Conservation (phyloP, 1,140 invertebrate species). For the Aphidius ervi region DNA sequence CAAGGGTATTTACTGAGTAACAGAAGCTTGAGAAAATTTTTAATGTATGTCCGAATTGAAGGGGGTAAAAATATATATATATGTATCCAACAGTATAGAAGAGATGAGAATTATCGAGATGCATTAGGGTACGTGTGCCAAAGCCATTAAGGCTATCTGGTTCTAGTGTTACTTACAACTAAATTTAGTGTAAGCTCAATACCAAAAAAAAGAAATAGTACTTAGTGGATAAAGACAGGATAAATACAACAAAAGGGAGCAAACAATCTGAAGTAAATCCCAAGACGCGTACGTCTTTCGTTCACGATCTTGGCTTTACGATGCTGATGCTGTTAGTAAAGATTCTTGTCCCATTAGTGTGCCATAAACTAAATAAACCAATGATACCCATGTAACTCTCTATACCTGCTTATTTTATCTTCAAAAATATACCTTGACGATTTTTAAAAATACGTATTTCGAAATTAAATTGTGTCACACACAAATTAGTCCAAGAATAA, state of each 20-base stretch:
- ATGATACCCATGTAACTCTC: too few relatives aligned
- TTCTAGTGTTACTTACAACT: conserved; percentile 31
- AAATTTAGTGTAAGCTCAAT: conserved; percentile 34
- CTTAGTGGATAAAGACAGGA: conserved; percentile 1
- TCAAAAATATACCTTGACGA: too few relatives aligned
- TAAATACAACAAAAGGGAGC: too few relatives aligned
- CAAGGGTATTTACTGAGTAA: too few relatives aligned
- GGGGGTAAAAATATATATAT: conserved; percentile 20
- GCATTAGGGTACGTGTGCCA: conserved; percentile 33
- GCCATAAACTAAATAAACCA: too few relatives aligned
- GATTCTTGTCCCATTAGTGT: conserved; percentile 3
- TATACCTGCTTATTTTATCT: too few relatives aligned
- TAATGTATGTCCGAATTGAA: not conserved
- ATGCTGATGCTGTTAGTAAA: not conserved
- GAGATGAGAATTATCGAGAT: conserved; percentile 31
- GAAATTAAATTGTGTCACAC: too few relatives aligned
- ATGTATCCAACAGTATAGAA: conserved; percentile 35
- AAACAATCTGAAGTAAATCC: not conserved
- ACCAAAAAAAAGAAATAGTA: conserved; percentile 1
- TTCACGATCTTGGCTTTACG: conserved; percentile 15
- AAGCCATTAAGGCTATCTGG: conserved; percentile 35
- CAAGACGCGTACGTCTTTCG: not conserved
- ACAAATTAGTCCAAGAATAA: too few relatives aligned
- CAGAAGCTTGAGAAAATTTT: too few relatives aligned
- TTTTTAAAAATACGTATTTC: too few relatives aligned